Evolutionary conservation across 2,113 vertebrate species (phyloP), one percentile per base, ranked within the genome.

Genomic region (Alouatta palliata): DNA sequence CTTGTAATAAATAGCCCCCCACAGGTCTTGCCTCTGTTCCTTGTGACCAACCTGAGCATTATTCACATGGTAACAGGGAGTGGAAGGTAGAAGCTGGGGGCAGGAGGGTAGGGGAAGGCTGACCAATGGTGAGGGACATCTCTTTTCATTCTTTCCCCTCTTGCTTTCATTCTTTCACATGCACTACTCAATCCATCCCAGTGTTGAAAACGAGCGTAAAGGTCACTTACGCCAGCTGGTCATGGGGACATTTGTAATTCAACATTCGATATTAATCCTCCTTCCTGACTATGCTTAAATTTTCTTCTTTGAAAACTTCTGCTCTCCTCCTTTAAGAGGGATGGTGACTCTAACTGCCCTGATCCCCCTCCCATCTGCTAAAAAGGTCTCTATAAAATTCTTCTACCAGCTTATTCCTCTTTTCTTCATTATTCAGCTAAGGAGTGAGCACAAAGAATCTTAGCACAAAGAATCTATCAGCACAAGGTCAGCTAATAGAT

Each of bases 61-160:
- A 2, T 73, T 47, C 10, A 73, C 3, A 0, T 20, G 2, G 6
- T 66, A 52, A 54, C 7, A 35, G 61, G 77, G 71, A 87, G 6
- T 19, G 0, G 40, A 81, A 82, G 16, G 66, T 19, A 45, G 40
- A 83, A 70, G 85, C 37, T 25, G 21, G 45, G 52, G 52, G 52
- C 52, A 3, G 7, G 1, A 25, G 2, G 54, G 16, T 8, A 0
- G 1, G 20, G 2, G 54, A 12, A 11, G 0, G 1, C 27, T 83
- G 81, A 61, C 17, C 54, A 21, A 0, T 7, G 3, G 35, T 35
- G 20, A 20, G 54, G 12, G 61, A 64, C 11, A n/a, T 35, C n/a
- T 88, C 23, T 54, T 43, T 94, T 81, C 45, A 37, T 47, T 68
- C 45, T 58, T 91, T 40, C 35, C 45, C 7, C 11, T 58, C 90